Evolutionary conservation across 2,888 invertebrate genomes (phyloP).

Genomic region (Polydrusus pterygomalis): DNA sequence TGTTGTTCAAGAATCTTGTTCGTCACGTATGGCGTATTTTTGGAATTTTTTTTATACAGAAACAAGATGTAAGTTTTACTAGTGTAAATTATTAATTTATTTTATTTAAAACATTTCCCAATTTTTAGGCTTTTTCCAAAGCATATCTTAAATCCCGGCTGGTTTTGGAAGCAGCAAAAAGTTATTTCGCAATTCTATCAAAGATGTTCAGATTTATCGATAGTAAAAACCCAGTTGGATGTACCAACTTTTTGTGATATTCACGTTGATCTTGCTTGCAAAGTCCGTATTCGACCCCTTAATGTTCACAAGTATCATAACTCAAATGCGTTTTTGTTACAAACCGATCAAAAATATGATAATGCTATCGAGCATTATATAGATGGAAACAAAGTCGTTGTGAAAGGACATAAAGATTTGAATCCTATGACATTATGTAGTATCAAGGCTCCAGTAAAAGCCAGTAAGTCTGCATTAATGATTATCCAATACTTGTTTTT

Average conservation of each 20-base stretch:
- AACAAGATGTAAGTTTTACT: constrained; percentile 16
- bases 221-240: constrained; percentile 58
- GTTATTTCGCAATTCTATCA: constrained; percentile 13
- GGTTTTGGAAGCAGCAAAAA: constrained; percentile 7
- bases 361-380: constrained; percentile 56
- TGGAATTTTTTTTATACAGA: neutral
- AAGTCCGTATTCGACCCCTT: constrained; percentile 64
- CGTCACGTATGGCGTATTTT: constrained; percentile 27
- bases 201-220: constrained; percentile 52
- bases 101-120: neutral
- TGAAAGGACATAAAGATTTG: constrained; percentile 50
- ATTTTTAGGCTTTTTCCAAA: constrained; percentile 31
- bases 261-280: constrained; percentile 64
- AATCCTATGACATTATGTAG: constrained; percentile 58
- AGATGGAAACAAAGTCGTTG: constrained; percentile 61
- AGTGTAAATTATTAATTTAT: neutral
- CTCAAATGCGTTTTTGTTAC: constrained; percentile 64
- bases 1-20: too few species aligned
- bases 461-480: constrained; percentile 63
- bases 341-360: constrained; percentile 56
- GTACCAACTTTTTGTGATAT: constrained; percentile 66
- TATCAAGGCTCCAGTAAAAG: constrained; percentile 67
- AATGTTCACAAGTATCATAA: constrained; percentile 66
- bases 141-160: constrained; percentile 28
- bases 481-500: too few species aligned